Conservation (phyloP, 2,113 vertebrate genomes). For the Sphaerodactylus townsendi region DNA sequence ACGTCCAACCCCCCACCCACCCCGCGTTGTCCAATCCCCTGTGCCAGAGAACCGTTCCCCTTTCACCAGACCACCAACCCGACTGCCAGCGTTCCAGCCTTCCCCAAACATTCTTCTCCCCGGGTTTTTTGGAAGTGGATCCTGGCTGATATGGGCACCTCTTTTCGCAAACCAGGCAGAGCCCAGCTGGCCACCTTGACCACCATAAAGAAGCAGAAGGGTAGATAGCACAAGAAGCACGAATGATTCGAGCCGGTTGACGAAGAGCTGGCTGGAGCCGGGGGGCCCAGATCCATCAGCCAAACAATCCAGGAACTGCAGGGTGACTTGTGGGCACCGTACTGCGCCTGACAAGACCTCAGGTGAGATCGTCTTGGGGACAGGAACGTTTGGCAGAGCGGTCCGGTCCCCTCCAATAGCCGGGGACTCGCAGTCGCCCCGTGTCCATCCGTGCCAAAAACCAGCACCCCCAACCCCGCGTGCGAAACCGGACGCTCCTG, state of each 20-base stretch:
- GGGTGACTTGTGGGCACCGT: background rate
- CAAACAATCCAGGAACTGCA: fast-evolving
- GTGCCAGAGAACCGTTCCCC: background rate
- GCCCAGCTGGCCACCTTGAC: background rate
- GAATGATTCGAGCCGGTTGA: background rate
- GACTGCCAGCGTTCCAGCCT: background rate
- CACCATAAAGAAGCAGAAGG: background rate
- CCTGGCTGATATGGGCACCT: too few relatives aligned
- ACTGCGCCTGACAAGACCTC: background rate
- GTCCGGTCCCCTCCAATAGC: background rate
- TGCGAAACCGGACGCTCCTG: background rate
- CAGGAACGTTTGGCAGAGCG: background rate
- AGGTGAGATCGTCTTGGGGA: background rate
- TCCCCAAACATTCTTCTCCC: too few relatives aligned
- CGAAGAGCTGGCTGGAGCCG: conserved; percentile 34
- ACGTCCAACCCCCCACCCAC: too few relatives aligned
- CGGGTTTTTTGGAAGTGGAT: background rate
- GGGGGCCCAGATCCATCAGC: fast-evolving
- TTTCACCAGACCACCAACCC: background rate
- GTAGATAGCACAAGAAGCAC: background rate
- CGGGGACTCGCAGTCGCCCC: conserved; percentile 7
- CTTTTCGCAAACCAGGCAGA: background rate
- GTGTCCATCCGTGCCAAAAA: background rate
- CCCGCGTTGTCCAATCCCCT: background rate
- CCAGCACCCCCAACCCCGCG: fast-evolving